Percentiles rank a stretch among this genome's conserved stretches.
Evolutionary conservation across 2,888 invertebrate species (phyloP).

Genomic region (Calameuta idolon): DNA sequence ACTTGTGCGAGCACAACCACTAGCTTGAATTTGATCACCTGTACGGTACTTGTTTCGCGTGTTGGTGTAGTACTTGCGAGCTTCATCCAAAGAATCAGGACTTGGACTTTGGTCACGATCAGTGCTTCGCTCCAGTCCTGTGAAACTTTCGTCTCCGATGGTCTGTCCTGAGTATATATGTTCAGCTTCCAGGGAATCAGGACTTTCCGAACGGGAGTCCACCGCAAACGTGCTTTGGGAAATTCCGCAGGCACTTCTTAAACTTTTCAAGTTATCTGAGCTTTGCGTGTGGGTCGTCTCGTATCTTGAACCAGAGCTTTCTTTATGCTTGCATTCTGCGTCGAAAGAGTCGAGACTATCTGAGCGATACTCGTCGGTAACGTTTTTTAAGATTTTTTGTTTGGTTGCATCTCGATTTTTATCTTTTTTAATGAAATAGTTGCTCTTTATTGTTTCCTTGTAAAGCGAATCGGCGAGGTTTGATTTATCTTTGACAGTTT

Average conservation of each 20-base stretch:
- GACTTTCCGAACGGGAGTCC: not conserved
- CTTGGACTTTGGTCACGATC: not conserved
- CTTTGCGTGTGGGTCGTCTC: not conserved
- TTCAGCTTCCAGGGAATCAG: not conserved
- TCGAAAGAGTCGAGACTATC: not conserved
- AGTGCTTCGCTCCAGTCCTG: not conserved
- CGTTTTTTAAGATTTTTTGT: not conserved
- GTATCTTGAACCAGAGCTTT: not conserved
- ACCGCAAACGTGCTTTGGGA: not conserved
- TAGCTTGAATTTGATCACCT: not conserved
- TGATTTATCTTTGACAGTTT: not conserved
- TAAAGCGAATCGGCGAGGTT: not conserved
- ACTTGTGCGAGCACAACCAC: not conserved
- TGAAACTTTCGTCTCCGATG: not conserved
- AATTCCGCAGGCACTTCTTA: not conserved
- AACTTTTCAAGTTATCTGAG: not conserved
- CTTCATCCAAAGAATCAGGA: slow-evolving; percentile 2
- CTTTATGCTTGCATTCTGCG: not conserved
- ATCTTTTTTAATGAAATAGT: not conserved
- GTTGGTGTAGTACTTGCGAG: not conserved
- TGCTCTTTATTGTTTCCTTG: not conserved
- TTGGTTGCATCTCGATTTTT: not conserved
- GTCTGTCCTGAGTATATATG: not conserved
- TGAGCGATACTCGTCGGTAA: not conserved
- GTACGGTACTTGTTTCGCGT: not conserved